Evolutionary conservation across 2,113 vertebrate genomes (phyloP).

Genomic region (Australoheros scitulus): DNA sequence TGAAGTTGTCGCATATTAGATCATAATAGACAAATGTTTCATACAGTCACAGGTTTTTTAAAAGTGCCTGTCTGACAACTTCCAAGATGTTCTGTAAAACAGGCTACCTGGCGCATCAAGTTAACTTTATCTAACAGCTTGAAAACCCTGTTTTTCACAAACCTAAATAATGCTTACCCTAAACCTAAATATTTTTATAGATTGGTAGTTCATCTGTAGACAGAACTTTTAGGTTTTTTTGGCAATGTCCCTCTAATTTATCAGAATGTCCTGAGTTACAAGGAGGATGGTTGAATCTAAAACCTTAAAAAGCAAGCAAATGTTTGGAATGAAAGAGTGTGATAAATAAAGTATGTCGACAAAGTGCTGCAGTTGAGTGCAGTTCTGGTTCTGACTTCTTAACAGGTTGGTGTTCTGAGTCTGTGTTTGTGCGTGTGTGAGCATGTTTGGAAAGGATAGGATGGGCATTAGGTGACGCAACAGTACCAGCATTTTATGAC

Average conservation of each 20-base stretch:
- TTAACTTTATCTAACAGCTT: neutral
- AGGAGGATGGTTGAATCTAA: neutral
- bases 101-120: neutral
- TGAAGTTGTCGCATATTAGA: neutral
- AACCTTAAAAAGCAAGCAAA: neutral
- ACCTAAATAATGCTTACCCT: neutral
- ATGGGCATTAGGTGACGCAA: slow-evolving; percentile 23
- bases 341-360: neutral
- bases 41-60: neutral
- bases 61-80: neutral
- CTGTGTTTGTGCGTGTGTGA: neutral
- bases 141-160: neutral
- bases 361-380: neutral
- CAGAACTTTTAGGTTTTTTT: neutral
- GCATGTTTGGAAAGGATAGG: neutral
- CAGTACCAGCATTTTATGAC: slow-evolving; percentile 31
- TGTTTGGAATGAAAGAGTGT: neutral
- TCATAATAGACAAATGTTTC: neutral
- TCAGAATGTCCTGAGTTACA: neutral
- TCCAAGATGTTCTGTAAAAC: neutral
- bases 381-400: neutral
- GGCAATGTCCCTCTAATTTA: accelerated
- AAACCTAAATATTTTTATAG: too few species aligned
- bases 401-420: neutral
- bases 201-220: neutral